These are phyloP conservation scores for Aelia acuminata DNA, from an alignment of 2,888 invertebrate genomes.

Conservation along the genomic window DNA sequence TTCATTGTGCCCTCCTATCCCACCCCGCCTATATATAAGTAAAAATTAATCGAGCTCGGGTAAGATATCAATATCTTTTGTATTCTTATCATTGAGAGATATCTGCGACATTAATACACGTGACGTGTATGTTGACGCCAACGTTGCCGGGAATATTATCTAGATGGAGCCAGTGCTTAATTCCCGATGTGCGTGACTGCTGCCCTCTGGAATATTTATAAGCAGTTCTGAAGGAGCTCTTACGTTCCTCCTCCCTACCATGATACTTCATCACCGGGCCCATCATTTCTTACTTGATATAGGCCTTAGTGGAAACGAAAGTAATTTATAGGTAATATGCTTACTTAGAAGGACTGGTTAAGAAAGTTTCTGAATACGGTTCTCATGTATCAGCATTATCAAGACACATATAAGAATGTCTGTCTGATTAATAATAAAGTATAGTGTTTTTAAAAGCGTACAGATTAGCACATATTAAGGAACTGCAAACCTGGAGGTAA, in stretches of 20 bases:
- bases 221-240: not conserved
- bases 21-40: too few relatives aligned
- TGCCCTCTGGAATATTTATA: not conserved
- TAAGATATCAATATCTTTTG: not conserved
- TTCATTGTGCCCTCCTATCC: too few relatives aligned
- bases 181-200: not conserved
- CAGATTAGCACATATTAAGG: too few relatives aligned
- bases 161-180: conserved; percentile 7
- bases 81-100: not conserved
- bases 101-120: not conserved
- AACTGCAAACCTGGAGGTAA: too few relatives aligned
- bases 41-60: not conserved
- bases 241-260: not conserved
- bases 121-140: not conserved
- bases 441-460: too few relatives aligned
- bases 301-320: not conserved
- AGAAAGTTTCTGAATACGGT: too few relatives aligned
- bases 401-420: too few relatives aligned
- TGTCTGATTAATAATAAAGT: too few relatives aligned
- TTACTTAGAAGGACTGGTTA: too few relatives aligned
- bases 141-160: conserved; percentile 1
- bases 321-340: too few relatives aligned
- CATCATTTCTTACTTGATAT: not conserved
- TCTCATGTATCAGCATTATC: too few relatives aligned
- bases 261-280: not conserved